A percentile compares a stretch with the other conserved stretches of the same genome.
These are phyloP conservation scores for Meloidogyne floridensis DNA, from an alignment of 1,140 invertebrate species.

Conservation along the genomic window DNA sequence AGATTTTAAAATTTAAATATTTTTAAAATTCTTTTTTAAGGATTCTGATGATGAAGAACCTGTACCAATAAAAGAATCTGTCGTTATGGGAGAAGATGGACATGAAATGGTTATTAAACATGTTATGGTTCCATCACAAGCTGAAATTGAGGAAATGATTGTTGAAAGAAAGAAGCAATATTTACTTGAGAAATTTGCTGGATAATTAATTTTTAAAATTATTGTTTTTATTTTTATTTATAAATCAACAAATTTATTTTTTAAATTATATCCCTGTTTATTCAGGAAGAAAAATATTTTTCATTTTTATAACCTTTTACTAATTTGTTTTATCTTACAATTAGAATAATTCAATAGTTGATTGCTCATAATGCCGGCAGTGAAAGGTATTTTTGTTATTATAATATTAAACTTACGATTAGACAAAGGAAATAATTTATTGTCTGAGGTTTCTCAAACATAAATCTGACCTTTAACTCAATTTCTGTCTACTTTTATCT, in stretches of 20 bases:
- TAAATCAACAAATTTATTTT: not conserved
- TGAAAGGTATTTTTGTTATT: slow-evolving; percentile 13
- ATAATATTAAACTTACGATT: not conserved
- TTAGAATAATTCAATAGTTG: not conserved
- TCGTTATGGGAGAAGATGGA: slow-evolving; percentile 61
- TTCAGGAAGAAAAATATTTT: not conserved
- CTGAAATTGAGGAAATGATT: slow-evolving; percentile 62
- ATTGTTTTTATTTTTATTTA: slow-evolving; percentile 13
- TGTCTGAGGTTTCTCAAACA: too few species aligned
- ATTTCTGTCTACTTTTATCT: too few species aligned
- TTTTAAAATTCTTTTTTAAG: slow-evolving; percentile 35
- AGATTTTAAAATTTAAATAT: not conserved
- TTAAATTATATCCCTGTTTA: not conserved
- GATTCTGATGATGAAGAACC: slow-evolving; percentile 60
- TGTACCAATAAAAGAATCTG: slow-evolving; percentile 58
- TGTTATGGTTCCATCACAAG: slow-evolving; percentile 62
- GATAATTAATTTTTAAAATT: slow-evolving; percentile 24
- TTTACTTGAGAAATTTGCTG: slow-evolving; percentile 52
- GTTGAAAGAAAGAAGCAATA: slow-evolving; percentile 63
- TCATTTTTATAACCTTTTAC: not conserved
- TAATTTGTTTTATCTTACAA: not conserved
- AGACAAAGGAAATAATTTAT: too few species aligned
- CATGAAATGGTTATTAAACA: slow-evolving; percentile 59
- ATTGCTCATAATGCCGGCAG: slow-evolving; percentile 16
- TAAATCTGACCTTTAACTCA: too few species aligned